These are phyloP conservation scores for Clupea harengus DNA, from an alignment of 2,113 vertebrate species.

Conservation along the genomic window DNA sequence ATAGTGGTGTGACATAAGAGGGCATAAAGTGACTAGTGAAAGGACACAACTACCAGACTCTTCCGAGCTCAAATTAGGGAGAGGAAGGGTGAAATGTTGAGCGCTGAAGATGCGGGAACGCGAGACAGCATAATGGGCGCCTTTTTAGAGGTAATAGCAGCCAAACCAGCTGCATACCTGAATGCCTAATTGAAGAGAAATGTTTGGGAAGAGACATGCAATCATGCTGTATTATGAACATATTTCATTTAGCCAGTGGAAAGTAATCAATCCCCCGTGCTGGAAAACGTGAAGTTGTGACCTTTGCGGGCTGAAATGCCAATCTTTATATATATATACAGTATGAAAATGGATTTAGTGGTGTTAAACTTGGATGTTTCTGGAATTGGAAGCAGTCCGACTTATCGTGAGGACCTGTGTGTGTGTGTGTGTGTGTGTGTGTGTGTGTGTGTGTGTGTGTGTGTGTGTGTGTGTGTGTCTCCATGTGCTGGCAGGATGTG, in stretches of 20 bases:
- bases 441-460: not conserved
- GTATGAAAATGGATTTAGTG: not conserved
- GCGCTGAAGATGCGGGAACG: too few relatives aligned
- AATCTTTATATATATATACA: not conserved
- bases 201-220: not conserved
- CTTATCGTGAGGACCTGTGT: not conserved
- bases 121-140: not conserved
- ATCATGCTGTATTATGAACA: not conserved
- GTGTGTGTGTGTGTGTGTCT: constrained; percentile 5
- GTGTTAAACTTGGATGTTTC: not conserved
- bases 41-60: too few relatives aligned
- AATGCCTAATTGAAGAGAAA: not conserved
- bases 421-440: not conserved
- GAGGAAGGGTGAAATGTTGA: not conserved
- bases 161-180: not conserved
- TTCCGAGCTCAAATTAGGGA: not conserved
- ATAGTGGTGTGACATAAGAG: too few relatives aligned
- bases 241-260: not conserved
- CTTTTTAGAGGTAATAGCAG: not conserved
- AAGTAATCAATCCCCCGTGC: not conserved
- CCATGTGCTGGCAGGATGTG: constrained; percentile 79
- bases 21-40: too few relatives aligned
- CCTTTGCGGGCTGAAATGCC: not conserved
- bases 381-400: not conserved
- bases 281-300: not conserved